Conservation (phyloP, 2,888 invertebrate species). For the Drosophila flavopinicola region DNA sequence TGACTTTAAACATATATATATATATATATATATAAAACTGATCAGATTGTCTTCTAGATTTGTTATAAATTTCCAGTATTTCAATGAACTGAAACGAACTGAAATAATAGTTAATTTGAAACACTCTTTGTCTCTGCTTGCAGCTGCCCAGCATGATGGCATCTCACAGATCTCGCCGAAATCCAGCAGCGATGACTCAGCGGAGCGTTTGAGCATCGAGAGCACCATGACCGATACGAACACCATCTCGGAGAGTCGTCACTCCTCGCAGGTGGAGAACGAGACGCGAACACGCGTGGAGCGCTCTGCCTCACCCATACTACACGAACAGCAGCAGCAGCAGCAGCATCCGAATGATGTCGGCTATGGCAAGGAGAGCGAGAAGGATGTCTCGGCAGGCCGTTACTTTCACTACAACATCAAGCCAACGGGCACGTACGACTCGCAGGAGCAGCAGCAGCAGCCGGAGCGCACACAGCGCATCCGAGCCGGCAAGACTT, state of each 20-base stretch:
- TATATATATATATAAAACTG: too few relatives aligned
- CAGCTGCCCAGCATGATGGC: constrained; percentile 69
- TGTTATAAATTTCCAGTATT: too few relatives aligned
- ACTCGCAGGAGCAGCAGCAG: constrained; percentile 51
- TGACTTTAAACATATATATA: too few relatives aligned
- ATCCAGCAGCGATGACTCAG: constrained; percentile 83
- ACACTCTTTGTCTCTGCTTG: constrained; percentile 13
- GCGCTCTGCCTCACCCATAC: constrained; percentile 86
- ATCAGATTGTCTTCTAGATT: too few relatives aligned
- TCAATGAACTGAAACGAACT: too few relatives aligned
- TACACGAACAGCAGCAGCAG: constrained; percentile 86
- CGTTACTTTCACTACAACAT: constrained; percentile 83
- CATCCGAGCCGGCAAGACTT: constrained; percentile 78
- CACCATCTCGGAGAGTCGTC: constrained; percentile 38
- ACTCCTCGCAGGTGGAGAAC: constrained; percentile 70
- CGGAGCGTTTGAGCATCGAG: constrained; percentile 66
- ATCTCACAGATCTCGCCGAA: constrained; percentile 90
- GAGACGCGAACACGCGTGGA: constrained; percentile 84
- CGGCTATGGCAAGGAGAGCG: constrained; percentile 66
- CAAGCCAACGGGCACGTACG: constrained; percentile 82
- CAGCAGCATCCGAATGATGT: constrained; percentile 75
- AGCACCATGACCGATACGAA: constrained; percentile 71
- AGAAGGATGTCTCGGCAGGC: constrained; percentile 75
- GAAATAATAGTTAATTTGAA: too few relatives aligned
- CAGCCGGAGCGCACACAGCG: constrained; percentile 78